Base-by-base conservation (phyloP, 2,888 invertebrate species). In the Steinernema carpocapsae region DNA sequence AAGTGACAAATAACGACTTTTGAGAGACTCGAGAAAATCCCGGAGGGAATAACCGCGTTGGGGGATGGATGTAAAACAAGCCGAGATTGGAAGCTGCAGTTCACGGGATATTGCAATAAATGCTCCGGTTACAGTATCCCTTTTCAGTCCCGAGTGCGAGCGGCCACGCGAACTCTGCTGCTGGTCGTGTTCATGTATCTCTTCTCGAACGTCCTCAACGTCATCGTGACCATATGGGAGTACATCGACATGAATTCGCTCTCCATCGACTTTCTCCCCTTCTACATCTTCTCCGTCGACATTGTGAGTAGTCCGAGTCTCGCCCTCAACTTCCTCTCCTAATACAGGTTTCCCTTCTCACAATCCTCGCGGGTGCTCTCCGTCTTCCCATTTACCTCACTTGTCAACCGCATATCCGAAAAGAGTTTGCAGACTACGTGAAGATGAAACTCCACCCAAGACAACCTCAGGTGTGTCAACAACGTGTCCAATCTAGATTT, bases 161-260 rank as follows among this genome's bases (percentile, higher is more conserved):
- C 83, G 24, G 85, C 85, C 1, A 84, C 85, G 1, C 72, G 82
- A 59, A 84, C 85, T 0, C 70, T 85, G 45, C 76, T 85, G 0
- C 78, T 84, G 64, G 77, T 85, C 48, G 84, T 84, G 7, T 84
- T 81, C 76, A 83, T 83, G 37, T 85, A 85, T 77, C 80, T 85
- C 0, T 56, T 85, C 26, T 80, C 84, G 22, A 85, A 85, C 64
- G 74, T 84, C 12, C 78, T 85, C 43, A 85, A 85, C 76, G 85
- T 85, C 56, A 75, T 84, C 10, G 78, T 85, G 37, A 85, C 84
- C 17, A 78, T 85, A 7, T 85, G 85, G 84, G 85, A 85, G 72
- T 84, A 85, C 74, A 81, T 84, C 59, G 84, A 85, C 59, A 75
- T 76, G 17, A 72, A 79, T 0, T 52, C 77, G n/a, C 51, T 78